Evolutionary conservation across 2,888 invertebrate species (phyloP).

Genomic region (Macrosoma leucophasiata): DNA sequence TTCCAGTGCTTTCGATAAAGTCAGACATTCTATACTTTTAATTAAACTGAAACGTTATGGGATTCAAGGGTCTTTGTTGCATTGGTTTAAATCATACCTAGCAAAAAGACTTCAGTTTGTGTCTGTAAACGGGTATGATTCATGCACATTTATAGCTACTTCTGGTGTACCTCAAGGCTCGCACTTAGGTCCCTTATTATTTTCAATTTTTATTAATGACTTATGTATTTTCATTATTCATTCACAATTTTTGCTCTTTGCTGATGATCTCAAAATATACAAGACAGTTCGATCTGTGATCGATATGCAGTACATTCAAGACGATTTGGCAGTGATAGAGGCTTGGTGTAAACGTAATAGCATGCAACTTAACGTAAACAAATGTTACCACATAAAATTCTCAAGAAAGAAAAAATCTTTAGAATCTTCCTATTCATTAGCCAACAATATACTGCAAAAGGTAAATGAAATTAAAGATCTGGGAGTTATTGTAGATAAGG

Average conservation of each 20-base stretch:
- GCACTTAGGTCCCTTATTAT: conserved; percentile 18
- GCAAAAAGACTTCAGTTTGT: conserved; percentile 11
- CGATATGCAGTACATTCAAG: conserved; percentile 11
- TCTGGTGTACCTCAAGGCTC: conserved; percentile 22
- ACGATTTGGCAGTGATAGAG: conserved; percentile 12
- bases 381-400: conserved; percentile 18
- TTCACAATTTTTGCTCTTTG: conserved; percentile 16
- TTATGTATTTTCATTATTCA: conserved; percentile 4
- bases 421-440: no score
- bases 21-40: conserved; percentile 6
- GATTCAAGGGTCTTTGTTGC: conserved; percentile 9
- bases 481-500: no score
- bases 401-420: no score
- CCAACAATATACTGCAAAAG: no score
- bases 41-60: conserved; percentile 10
- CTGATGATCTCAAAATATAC: conserved; percentile 24
- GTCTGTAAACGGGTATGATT: conserved; percentile 12
- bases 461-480: no score
- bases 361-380: conserved; percentile 14
- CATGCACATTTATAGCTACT: conserved; percentile 5
- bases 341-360: conserved; percentile 17
- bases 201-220: conserved; percentile 16
- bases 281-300: not conserved
- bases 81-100: conserved; percentile 18
- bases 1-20: conserved; percentile 16